Evolutionary conservation across 30 jellyfish, hydroid and myxozoan species (phyloP), one percentile per base, ranked within the genome.

Genomic region (Rhopilema esculentum): DNA sequence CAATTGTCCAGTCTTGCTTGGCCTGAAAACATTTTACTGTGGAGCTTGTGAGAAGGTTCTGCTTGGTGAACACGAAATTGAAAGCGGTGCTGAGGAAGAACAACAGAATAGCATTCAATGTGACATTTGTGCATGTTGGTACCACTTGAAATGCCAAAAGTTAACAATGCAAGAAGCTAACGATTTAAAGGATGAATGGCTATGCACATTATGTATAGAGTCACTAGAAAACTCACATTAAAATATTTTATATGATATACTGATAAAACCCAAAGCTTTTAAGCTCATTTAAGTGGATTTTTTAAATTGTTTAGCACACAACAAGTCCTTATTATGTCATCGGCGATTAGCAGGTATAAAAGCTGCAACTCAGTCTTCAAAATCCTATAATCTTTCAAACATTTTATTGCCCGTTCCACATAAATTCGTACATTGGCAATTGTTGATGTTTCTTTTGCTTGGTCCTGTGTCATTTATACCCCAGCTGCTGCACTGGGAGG

Each of bases 401-500:
- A n/a, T 18, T 53, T 65, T 20, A 69, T 83, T 49, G 92, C 92
- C 49, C 68, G 87, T 51, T 83, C 92, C 22, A 83, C 88, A 69
- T 30, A 83, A 40, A 83, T 83, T 26, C 92, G 20, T 19, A 83
- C 92, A 49, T 80, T 80, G 27, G 88, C 91, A 83, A 83, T 70
- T 24, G 28, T 69, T 32, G 92, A 69, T 40, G 92, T 71, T 53
- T 83, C 65, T 50, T 69, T 68, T 16, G 53, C 87, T 17, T 68
- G 69, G 9, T 28, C 66, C 61, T 27, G 12, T 26, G 81, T 33
- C 92, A 83, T 83, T 31, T 83, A 90, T 28, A 70, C 52, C 77
- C 85, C 92, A 12, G 57, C 63, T 33, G 92, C 87, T 29, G 66
- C 81, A 69, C 92, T 83, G 25, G 78, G 88, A 19, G 92, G 92